phyloP scores from a whole-genome alignment of 2,797 vertebrate genomes.

The Chrosomus eos region DNA sequence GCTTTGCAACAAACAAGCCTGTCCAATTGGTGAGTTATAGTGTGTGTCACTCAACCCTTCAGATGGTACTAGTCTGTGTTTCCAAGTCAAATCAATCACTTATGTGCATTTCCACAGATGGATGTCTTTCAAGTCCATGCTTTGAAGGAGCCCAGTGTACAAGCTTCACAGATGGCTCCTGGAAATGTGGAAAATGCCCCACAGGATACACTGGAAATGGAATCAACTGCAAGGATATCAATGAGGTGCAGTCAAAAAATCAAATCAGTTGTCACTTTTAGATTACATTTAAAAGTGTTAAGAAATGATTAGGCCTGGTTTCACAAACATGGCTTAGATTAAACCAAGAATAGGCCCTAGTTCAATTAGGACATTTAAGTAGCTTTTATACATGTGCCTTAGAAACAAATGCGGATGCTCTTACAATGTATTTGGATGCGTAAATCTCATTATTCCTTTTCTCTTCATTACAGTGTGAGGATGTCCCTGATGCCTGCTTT shows the following conservation, averaged over 20 bases:
- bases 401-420: background rate
- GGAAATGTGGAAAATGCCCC: slow-evolving; percentile 95
- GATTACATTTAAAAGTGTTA: background rate
- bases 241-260: slow-evolving; percentile 83
- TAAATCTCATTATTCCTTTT: background rate
- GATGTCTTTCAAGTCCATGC: slow-evolving; percentile 96
- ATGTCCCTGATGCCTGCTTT: slow-evolving; percentile 93
- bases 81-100: background rate
- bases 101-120: slow-evolving; percentile 78
- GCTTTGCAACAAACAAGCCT: slow-evolving; percentile 90
- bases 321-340: too few relatives aligned
- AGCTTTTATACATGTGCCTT: too few relatives aligned
- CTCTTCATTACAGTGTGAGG: slow-evolving; percentile 83
- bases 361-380: too few relatives aligned
- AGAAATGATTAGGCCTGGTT: too few relatives aligned
- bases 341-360: too few relatives aligned
- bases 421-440: background rate
- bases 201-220: slow-evolving; percentile 91
- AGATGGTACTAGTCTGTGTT: background rate
- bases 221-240: slow-evolving; percentile 88
- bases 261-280: background rate
- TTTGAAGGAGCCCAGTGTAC: slow-evolving; percentile 90
- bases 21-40: slow-evolving; percentile 87
- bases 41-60: background rate
- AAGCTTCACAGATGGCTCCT: slow-evolving; percentile 92